A percentile compares a stretch with the other conserved stretches of the same genome.
Evolutionary conservation across 1,140 invertebrate genomes (phyloP).

Genomic region (Drosophila ercepeae): DNA sequence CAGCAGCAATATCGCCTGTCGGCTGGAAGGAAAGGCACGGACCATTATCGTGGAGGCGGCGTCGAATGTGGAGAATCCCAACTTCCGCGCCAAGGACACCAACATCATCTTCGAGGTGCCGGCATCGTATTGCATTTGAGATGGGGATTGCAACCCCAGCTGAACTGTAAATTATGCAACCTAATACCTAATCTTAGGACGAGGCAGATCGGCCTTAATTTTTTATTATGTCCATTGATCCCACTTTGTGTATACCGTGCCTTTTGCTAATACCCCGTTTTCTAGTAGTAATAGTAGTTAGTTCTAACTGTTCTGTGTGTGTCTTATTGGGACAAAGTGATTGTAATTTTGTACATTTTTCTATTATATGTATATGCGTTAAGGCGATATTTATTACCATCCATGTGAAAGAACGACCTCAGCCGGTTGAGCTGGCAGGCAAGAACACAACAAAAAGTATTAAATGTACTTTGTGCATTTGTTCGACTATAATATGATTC

Average conservation of each 20-base stretch:
- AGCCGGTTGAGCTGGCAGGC: conserved; percentile 49
- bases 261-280: conserved; percentile 34
- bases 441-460: conserved; percentile 48
- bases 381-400: conserved; percentile 59
- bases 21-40: conserved; percentile 70
- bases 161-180: conserved; percentile 59
- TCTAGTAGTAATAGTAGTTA: conserved; percentile 41
- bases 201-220: not conserved
- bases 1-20: conserved; percentile 67
- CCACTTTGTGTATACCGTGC: conserved; percentile 55
- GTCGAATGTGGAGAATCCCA: conserved; percentile 73
- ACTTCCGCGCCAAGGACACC: conserved; percentile 65
- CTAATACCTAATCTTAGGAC: conserved; percentile 27
- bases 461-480: conserved; percentile 78
- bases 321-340: conserved; percentile 11
- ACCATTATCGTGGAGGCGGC: conserved; percentile 74
- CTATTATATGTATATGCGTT: conserved; percentile 37
- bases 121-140: conserved; percentile 72
- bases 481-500: conserved; percentile 35
- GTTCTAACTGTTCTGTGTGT: conserved; percentile 39
- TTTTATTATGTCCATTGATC: conserved; percentile 19
- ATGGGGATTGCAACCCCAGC: not conserved
- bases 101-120: conserved; percentile 83
- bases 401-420: conserved; percentile 14
- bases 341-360: conserved; percentile 69